phyloP scores from a whole-genome alignment of 1,140 invertebrate species.

The Glomeris maerens region DNA sequence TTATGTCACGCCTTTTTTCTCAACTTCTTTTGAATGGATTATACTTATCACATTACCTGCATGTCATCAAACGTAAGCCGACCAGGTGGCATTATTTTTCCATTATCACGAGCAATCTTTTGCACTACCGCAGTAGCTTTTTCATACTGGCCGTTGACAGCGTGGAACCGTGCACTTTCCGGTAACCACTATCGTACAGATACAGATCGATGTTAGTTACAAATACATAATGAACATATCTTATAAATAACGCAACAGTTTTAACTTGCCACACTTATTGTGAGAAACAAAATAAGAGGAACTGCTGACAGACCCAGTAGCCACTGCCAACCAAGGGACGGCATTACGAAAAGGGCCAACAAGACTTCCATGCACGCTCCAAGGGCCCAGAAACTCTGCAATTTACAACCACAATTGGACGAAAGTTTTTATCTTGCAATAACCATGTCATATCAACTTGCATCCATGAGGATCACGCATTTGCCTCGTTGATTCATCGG shows the following conservation, averaged over 20 bases:
- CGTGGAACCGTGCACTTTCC: slow-evolving; percentile 78
- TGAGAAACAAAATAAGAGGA: slow-evolving; percentile 63
- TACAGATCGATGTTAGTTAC: too few relatives aligned
- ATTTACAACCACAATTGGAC: slow-evolving; percentile 23
- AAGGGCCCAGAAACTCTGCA: slow-evolving; percentile 87
- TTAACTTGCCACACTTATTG: slow-evolving; percentile 34
- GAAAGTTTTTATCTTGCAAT: neutral
- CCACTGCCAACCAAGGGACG: slow-evolving; percentile 80
- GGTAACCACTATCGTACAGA: slow-evolving; percentile 92
- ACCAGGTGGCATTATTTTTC: slow-evolving; percentile 72
- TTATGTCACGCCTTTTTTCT: too few relatives aligned
- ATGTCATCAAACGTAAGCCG: slow-evolving; percentile 68
- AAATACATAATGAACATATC: too few relatives aligned
- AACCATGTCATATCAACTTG: slow-evolving; percentile 39
- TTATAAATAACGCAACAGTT: too few relatives aligned
- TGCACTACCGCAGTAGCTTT: slow-evolving; percentile 70
- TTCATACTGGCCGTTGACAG: slow-evolving; percentile 67
- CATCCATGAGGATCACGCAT: slow-evolving; percentile 86
- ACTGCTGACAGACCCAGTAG: slow-evolving; percentile 72
- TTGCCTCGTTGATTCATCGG: slow-evolving; percentile 82
- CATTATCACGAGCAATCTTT: slow-evolving; percentile 73
- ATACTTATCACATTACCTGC: slow-evolving; percentile 9
- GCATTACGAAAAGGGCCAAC: slow-evolving; percentile 79
- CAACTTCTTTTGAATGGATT: too few relatives aligned
- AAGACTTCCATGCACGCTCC: slow-evolving; percentile 85